A percentile compares a stretch with the other conserved stretches of the same genome.
These are phyloP conservation scores for Apis florea DNA, from an alignment of 1,140 invertebrate genomes.

Conservation along the genomic window DNA sequence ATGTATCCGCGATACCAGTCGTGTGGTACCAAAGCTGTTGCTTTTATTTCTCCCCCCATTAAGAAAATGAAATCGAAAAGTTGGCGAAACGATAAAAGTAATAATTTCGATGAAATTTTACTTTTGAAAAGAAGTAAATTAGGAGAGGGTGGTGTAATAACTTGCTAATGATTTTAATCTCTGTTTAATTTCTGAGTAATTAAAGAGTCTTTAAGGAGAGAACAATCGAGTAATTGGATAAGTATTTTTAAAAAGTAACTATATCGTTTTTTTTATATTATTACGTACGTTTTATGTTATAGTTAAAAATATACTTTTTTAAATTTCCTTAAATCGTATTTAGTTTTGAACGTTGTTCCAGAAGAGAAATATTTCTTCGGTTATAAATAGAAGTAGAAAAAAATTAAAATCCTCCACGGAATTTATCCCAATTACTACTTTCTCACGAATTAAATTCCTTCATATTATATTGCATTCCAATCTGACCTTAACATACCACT, in stretches of 20 bases:
- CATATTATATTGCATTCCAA: neutral
- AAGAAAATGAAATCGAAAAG: slow-evolving; percentile 3
- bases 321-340: too few species aligned
- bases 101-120: neutral
- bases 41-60: neutral
- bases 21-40: neutral
- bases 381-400: too few species aligned
- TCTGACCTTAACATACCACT: neutral
- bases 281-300: too few species aligned
- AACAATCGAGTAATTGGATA: too few species aligned
- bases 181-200: neutral
- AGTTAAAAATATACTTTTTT: too few species aligned
- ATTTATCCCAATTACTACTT: neutral
- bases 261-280: too few species aligned
- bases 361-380: too few species aligned
- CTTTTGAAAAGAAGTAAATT: neutral
- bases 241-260: too few species aligned
- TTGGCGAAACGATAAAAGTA: too few species aligned
- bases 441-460: neutral
- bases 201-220: too few species aligned
- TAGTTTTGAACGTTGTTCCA: too few species aligned
- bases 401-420: neutral
- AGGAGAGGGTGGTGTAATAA: neutral
- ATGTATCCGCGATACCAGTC: neutral
- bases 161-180: neutral